Percentiles rank a stretch among this genome's conserved stretches.
phyloP scores from a whole-genome alignment of 2,888 invertebrate genomes.

The Noctua pronuba region DNA sequence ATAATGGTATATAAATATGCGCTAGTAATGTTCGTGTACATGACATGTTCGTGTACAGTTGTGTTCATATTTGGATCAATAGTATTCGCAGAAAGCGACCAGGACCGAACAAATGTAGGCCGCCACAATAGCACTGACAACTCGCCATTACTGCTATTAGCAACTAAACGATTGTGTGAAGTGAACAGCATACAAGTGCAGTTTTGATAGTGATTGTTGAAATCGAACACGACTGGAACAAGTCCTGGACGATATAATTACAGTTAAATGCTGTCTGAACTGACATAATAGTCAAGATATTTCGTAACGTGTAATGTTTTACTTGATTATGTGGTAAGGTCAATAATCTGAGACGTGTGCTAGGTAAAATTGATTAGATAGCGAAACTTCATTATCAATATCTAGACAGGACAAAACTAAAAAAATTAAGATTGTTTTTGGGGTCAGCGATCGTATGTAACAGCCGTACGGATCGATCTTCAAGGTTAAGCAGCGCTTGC shows the following conservation, averaged over 20 bases:
- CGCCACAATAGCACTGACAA: slow-evolving; percentile 46
- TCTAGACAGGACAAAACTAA: not conserved
- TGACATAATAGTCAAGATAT: not conserved
- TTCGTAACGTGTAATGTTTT: not conserved
- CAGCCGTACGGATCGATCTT: too few relatives aligned
- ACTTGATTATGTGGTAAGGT: too few relatives aligned
- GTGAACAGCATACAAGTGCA: slow-evolving; percentile 46
- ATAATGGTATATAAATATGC: not conserved
- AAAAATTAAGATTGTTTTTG: not conserved
- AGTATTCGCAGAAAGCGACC: slow-evolving; percentile 38
- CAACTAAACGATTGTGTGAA: slow-evolving; percentile 33
- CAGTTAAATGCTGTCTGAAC: not conserved
- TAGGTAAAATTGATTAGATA: not conserved
- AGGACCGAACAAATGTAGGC: slow-evolving; percentile 50
- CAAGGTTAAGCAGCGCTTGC: not conserved
- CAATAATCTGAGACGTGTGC: not conserved
- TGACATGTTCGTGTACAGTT: slow-evolving; percentile 7
- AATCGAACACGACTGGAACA: slow-evolving; percentile 7
- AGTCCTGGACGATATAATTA: slow-evolving; percentile 14
- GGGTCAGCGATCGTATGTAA: not conserved
- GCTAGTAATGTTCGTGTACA: slow-evolving; percentile 3
- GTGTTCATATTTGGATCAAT: slow-evolving; percentile 44
- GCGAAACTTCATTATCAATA: not conserved
- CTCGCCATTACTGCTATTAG: slow-evolving; percentile 41
- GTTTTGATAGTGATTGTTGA: slow-evolving; percentile 21